Conservation (phyloP, 2,113 vertebrate genomes). For the Nyctibius bracteatus region DNA sequence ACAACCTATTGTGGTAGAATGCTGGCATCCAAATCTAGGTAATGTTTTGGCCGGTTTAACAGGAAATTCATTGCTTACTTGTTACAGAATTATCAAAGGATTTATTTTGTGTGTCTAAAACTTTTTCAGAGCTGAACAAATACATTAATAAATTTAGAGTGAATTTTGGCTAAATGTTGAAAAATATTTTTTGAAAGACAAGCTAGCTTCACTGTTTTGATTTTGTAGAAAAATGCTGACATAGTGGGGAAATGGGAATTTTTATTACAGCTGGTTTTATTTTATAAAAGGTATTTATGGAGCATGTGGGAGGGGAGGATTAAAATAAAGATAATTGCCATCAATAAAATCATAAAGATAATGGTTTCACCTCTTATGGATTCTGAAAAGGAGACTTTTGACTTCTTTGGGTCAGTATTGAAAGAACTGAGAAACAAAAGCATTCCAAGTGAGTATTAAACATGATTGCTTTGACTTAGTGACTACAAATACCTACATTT, state of each 20-base stretch:
- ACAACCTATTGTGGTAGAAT: neutral
- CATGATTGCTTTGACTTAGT: neutral
- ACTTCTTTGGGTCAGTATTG: neutral
- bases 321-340: neutral
- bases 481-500: neutral
- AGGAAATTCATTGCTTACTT: neutral
- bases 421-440: neutral
- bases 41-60: neutral
- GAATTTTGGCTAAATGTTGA: neutral
- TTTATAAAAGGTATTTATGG: neutral
- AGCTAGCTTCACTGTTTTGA: neutral
- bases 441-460: neutral
- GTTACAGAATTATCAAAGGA: neutral
- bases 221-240: neutral
- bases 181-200: neutral
- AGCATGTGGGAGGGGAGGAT: neutral
- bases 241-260: neutral
- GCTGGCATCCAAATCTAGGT: neutral
- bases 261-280: neutral
- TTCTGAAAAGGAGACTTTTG: neutral
- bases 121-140: neutral
- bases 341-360: neutral
- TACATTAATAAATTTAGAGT: neutral
- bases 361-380: rapidly evolving
- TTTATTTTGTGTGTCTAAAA: neutral